Evolutionary conservation across 2,888 invertebrate genomes (phyloP).

Genomic region (Cantharis rustica): DNA sequence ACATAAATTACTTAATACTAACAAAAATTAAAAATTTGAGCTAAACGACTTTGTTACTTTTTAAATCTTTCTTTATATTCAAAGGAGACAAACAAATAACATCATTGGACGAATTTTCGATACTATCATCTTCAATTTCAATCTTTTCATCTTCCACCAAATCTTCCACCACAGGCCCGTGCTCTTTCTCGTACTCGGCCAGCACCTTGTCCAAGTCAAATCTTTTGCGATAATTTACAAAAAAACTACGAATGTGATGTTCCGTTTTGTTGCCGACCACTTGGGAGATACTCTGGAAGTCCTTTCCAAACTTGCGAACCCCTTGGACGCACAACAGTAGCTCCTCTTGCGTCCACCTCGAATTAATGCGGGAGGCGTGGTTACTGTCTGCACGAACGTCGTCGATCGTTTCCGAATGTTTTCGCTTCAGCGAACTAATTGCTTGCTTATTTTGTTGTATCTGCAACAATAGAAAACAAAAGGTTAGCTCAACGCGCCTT

Average conservation of each 20-base stretch:
- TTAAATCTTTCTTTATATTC: constrained; percentile 46
- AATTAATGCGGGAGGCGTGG: constrained; percentile 68
- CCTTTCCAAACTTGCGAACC: constrained; percentile 80
- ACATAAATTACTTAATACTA: not conserved
- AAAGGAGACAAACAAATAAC: constrained; percentile 59
- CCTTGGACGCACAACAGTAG: constrained; percentile 89
- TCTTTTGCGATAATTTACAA: constrained; percentile 85
- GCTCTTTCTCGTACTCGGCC: constrained; percentile 83
- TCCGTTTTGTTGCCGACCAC: constrained; percentile 95
- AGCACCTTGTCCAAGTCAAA: constrained; percentile 87
- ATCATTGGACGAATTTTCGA: constrained; percentile 47
- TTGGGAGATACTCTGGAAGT: constrained; percentile 93
- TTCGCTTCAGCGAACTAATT: constrained; percentile 83
- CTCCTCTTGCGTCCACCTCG: constrained; percentile 94
- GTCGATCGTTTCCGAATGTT: constrained; percentile 61
- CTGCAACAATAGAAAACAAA: constrained; percentile 60
- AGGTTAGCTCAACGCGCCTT: not conserved
- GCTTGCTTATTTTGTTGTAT: constrained; percentile 95
- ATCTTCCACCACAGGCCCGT: constrained; percentile 58
- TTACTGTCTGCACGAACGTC: constrained; percentile 52
- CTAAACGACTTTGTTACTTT: constrained; percentile 45
- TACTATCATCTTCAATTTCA: constrained; percentile 43
- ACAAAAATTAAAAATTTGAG: constrained; percentile 14
- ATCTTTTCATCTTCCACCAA: constrained; percentile 40
- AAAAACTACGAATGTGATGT: constrained; percentile 89